Conservation (phyloP, 2,113 vertebrate species). For the Oreocharis arfaki region DNA sequence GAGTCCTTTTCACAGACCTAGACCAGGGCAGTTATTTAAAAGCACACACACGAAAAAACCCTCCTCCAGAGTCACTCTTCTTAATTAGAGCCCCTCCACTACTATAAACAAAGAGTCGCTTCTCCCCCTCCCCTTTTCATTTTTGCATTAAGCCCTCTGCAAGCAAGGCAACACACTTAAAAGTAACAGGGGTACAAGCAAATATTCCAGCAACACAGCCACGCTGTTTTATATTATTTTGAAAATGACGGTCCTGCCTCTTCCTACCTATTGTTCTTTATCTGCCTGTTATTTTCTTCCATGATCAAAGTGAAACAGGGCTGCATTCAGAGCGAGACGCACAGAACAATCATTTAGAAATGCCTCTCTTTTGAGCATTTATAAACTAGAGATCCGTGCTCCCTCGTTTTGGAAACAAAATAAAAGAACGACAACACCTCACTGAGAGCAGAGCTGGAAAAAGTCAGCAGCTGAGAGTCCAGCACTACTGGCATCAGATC, state of each 20-base stretch:
- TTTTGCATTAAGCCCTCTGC: background rate
- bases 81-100: slow-evolving; percentile 59
- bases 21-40: slow-evolving; percentile 68
- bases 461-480: slow-evolving; percentile 69
- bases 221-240: background rate
- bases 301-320: slow-evolving; percentile 43
- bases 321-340: slow-evolving; percentile 3
- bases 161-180: background rate
- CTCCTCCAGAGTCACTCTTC: slow-evolving; percentile 35
- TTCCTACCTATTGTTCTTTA: slow-evolving; percentile 44
- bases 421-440: background rate
- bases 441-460: slow-evolving; percentile 66
- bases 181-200: slow-evolving; percentile 29
- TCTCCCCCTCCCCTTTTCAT: background rate
- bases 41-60: background rate
- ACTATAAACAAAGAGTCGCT: slow-evolving; percentile 39
- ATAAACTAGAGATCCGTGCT: slow-evolving; percentile 24
- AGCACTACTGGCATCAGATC: slow-evolving; percentile 84
- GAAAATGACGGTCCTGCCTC: background rate
- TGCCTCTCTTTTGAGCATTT: slow-evolving; percentile 44
- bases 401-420: slow-evolving; percentile 41
- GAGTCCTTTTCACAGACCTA: slow-evolving; percentile 76
- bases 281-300: background rate
- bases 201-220: slow-evolving; percentile 26
- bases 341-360: slow-evolving; percentile 49